Base-by-base conservation (phyloP, 2,797 vertebrate genomes). In the Enteromius unitaeniatus region DNA sequence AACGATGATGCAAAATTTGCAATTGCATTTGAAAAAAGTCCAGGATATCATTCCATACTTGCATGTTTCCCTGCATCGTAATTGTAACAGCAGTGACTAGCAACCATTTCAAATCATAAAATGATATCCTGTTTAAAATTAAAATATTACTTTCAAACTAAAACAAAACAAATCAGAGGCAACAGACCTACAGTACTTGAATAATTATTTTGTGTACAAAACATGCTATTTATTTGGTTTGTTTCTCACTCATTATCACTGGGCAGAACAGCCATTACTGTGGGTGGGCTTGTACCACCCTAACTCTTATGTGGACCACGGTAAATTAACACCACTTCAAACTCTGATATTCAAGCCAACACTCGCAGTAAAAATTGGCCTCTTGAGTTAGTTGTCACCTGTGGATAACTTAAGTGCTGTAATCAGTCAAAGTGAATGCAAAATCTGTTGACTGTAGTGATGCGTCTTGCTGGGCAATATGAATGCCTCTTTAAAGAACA, bases 341-440 rank as follows among this genome's bases (percentile, higher is more conserved):
- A 64, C 13, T 80, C 51, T 74, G 26, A 47, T 64, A 81, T 74
- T 82, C 31, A 70, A 65, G 80, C 73, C 40, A 74, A 82, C 14
- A 51, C 60, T 64, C 15, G 14, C 21, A 82, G 26, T 37, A 74
- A 34, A 81, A 82, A 82, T 74, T 64, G 28, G 5, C 42, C 72
- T 55, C 73, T 76, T 68, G 47, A 76, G 23, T 55, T 34, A 74
- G 10, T 45, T 21, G 45, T 45, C 34, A 83, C 23, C 47, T 68
- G 81, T 76, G 60, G 64, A 78, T 75, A 75, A 53, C 60, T 75
- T 76, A 53, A 83, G 81, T 60, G 37, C 64, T 78, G 64, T 78
- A 78, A 83, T 83, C 74, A 81, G 10, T 73, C 37, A 78, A 69
- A 70, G n/a, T 68, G 11, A 69, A 77, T 69, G 65, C 51, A 78